Percentiles rank a stretch among this genome's conserved stretches.
phyloP scores from a whole-genome alignment of 2,113 vertebrate genomes.

The Aix galericulata region DNA sequence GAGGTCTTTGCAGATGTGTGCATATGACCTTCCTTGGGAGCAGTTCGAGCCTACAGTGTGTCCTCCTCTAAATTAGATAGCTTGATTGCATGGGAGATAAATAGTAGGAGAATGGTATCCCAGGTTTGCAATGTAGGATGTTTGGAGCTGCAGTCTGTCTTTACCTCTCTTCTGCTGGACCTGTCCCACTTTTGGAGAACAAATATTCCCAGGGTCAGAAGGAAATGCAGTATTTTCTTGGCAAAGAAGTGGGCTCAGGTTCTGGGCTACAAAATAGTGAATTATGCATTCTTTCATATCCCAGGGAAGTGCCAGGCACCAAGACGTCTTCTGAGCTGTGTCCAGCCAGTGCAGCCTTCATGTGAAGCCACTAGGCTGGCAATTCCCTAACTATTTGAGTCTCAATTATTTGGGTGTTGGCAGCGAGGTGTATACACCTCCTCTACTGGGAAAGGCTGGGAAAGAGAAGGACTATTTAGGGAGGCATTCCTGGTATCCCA shows the following conservation, averaged over 20 bases:
- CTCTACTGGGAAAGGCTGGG: background rate
- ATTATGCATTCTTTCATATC: background rate
- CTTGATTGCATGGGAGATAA: background rate
- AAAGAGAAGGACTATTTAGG: background rate
- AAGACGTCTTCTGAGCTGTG: background rate
- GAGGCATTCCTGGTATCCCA: background rate
- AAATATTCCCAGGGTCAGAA: background rate
- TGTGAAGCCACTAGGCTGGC: fast-evolving
- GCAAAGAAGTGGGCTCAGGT: background rate
- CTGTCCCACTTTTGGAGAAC: background rate
- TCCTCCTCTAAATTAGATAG: background rate
- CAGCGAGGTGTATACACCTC: background rate
- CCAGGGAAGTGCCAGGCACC: background rate
- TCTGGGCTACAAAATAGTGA: background rate
- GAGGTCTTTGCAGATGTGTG: background rate
- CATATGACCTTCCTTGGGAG: background rate
- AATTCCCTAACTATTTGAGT: background rate
- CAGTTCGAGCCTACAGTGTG: background rate
- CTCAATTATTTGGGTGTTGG: fast-evolving
- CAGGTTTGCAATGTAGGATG: background rate
- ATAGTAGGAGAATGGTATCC: background rate
- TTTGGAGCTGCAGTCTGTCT: background rate
- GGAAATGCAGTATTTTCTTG: background rate
- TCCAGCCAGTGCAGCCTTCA: background rate
- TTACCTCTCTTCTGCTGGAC: background rate